Evolutionary conservation across 92 coral and sea anemone genomes (phyloP).

Genomic region (Zoanthus sansibaricus): DNA sequence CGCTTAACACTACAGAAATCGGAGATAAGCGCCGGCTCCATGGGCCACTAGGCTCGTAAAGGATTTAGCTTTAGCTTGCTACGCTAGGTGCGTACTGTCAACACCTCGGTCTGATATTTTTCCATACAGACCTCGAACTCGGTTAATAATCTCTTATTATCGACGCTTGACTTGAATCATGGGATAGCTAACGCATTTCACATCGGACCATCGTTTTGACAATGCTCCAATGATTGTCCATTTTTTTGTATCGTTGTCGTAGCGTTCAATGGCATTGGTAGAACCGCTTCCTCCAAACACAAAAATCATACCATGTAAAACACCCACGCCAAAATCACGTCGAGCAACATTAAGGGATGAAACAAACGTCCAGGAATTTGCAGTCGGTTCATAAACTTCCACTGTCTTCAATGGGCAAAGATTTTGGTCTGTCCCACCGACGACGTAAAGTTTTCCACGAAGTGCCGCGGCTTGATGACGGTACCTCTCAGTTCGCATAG

Average conservation of each 20-base stretch:
- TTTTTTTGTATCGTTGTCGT: conserved; percentile 64
- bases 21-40: too few relatives aligned
- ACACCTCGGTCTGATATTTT: too few relatives aligned
- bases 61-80: too few relatives aligned
- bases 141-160: neutral
- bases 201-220: conserved; percentile 73
- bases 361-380: conserved; percentile 69
- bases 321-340: conserved; percentile 78
- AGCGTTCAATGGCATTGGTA: conserved; percentile 70
- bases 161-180: conserved; percentile 53
- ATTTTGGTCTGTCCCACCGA: conserved; percentile 74
- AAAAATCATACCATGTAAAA: conserved; percentile 73
- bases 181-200: conserved; percentile 75
- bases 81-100: too few relatives aligned
- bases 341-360: conserved; percentile 69
- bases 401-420: conserved; percentile 63
- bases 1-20: too few relatives aligned
- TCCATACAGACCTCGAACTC: too few relatives aligned
- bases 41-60: too few relatives aligned
- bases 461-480: conserved; percentile 71
- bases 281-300: conserved; percentile 83
- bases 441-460: conserved; percentile 58
- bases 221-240: conserved; percentile 76
- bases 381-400: conserved; percentile 62
- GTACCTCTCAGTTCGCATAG: conserved; percentile 74